Evolutionary conservation across 2,797 vertebrate species (phyloP), one percentile per base, ranked within the genome.

Genomic region (Hemibagrus guttatus): DNA sequence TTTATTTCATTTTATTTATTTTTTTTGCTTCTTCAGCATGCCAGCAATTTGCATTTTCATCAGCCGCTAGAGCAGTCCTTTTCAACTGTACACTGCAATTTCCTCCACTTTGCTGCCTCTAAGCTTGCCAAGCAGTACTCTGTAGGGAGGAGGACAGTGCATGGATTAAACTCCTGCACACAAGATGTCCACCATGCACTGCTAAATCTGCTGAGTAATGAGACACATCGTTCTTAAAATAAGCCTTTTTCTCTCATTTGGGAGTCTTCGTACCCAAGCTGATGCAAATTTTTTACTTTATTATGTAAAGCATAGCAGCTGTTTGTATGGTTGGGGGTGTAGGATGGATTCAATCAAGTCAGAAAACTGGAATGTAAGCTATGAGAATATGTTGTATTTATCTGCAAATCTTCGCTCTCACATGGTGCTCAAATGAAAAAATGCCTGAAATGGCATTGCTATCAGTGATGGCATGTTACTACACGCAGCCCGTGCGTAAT

Each of bases 121-220:
- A 69, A 39, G 69, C n/a, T 78, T 81, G 59, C 71, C 78, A 87
- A 81, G 66, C 49, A 39, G 21, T 84, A 11, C 52, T 52, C 58
- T 61, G 64, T 68, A 49, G 39, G 49, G 12, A 59, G 81, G 35
- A 58, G 31, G 64, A 69, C 39, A 56, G 58, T 28, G 64, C 58
- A 52, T 75, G 81, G 69, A 82, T 82, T 85, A 87, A 74, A 87
- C 46, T 49, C 49, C 79, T 74, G 78, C 71, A 63, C 63, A 52
- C 71, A 54, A 75, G 35, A 83, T 76, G 79, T 83, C 85, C 79
- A 83, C 75, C n/a, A 78, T 31, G 11, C 7, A 69, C 61, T 84
- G 61, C 80, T 49, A 81, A 74, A 84, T 84, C 26, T 85, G 88
- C 83, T 82, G 78, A 89, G 63, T 85, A 78, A 87, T 83, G 76